Evolutionary conservation across 2,888 invertebrate genomes (phyloP).

Genomic region (Hirtodrosophila duncani): DNA sequence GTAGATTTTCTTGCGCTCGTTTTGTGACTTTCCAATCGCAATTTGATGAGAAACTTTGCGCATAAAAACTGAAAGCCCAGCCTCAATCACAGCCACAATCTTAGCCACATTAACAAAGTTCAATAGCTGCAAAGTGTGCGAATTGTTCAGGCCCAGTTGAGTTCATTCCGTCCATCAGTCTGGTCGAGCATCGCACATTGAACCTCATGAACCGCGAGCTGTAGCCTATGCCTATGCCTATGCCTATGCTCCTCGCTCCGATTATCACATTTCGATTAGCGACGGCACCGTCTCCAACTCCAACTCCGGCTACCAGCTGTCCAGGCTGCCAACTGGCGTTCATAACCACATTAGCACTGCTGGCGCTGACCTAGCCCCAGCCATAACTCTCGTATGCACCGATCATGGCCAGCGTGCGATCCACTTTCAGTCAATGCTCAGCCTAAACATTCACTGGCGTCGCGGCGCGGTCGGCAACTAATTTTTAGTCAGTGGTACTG

Average conservation of each 20-base stretch:
- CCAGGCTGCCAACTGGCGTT: slow-evolving; percentile 51
- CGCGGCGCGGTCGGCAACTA: slow-evolving; percentile 12
- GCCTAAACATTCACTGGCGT: slow-evolving; percentile 51
- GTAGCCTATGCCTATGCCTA: neutral
- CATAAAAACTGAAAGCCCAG: too few species aligned
- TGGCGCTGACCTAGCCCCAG: slow-evolving; percentile 54
- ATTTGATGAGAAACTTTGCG: too few species aligned
- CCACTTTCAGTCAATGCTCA: slow-evolving; percentile 47
- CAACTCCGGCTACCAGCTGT: slow-evolving; percentile 2
- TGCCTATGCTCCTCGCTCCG: slow-evolving; percentile 30
- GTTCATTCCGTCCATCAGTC: too few species aligned
- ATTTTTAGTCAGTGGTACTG: slow-evolving; percentile 42
- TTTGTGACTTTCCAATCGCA: too few species aligned
- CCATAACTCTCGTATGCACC: slow-evolving; percentile 25
- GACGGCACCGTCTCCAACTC: slow-evolving; percentile 11
- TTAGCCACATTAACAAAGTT: too few species aligned
- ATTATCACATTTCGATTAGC: slow-evolving; percentile 63
- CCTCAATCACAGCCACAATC: too few species aligned
- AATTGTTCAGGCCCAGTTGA: too few species aligned
- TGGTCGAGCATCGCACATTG: slow-evolving; percentile 27
- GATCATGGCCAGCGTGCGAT: slow-evolving; percentile 39
- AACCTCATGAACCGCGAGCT: too few species aligned
- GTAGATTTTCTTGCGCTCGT: too few species aligned
- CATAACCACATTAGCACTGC: slow-evolving; percentile 70
- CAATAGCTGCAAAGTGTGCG: slow-evolving; percentile 66